A percentile compares a stretch with the other conserved stretches of the same genome.
phyloP scores from a whole-genome alignment of 2,113 vertebrate species.

The Natator depressus region DNA sequence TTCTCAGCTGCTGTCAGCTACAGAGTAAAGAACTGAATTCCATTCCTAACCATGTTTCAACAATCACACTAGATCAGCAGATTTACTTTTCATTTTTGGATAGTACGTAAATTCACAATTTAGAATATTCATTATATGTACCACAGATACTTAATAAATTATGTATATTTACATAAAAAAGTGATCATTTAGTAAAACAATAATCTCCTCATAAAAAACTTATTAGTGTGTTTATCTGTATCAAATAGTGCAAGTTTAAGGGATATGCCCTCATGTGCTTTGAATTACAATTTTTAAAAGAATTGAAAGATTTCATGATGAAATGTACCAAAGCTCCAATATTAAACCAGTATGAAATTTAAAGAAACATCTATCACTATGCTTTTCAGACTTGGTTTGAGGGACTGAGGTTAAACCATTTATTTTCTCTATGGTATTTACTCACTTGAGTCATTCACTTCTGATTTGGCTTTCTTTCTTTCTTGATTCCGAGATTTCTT shows the following conservation, averaged over 20 bases:
- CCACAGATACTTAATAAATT: neutral
- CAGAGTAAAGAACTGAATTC: neutral
- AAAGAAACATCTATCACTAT: no score
- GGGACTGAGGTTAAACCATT: neutral
- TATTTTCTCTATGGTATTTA: neutral
- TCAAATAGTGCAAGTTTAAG: neutral
- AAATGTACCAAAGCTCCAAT: neutral
- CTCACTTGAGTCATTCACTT: conserved; percentile 70
- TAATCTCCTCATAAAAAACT: neutral
- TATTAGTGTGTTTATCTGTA: neutral
- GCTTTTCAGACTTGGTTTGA: neutral
- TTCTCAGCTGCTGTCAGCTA: neutral
- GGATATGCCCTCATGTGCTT: neutral
- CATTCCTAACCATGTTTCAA: neutral
- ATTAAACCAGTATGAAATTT: neutral
- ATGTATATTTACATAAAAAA: neutral
- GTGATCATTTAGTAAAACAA: neutral
- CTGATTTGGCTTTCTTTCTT: conserved; percentile 75
- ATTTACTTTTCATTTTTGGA: neutral
- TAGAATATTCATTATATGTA: neutral
- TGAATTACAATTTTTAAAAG: neutral
- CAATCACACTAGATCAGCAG: neutral
- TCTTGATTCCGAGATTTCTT: conserved; percentile 74
- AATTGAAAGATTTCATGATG: neutral
- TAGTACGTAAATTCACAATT: neutral